These are phyloP conservation scores for Boleophthalmus pectinirostris DNA, from an alignment of 2,113 vertebrate genomes.

Conservation along the genomic window DNA sequence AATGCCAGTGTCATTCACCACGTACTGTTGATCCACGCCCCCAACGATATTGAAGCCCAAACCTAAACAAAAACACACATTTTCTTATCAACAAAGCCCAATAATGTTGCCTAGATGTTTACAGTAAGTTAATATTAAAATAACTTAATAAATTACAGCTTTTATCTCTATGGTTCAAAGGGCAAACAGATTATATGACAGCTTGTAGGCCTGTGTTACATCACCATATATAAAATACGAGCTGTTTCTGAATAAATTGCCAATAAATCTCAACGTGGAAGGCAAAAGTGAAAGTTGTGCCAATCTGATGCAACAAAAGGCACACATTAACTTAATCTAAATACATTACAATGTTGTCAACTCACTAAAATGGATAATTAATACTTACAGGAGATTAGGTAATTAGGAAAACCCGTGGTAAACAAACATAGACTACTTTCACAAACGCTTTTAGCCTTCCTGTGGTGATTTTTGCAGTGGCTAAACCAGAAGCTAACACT, in stretches of 20 bases:
- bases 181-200: background rate
- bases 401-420: background rate
- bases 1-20: constrained; percentile 87
- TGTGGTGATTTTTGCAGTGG: constrained; percentile 27
- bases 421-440: background rate
- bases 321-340: background rate
- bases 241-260: background rate
- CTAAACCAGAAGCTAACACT: constrained; percentile 10
- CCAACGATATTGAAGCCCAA: constrained; percentile 98
- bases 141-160: background rate
- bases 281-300: background rate
- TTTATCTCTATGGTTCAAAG: constrained; percentile 40
- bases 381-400: background rate
- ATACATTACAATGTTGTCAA: background rate
- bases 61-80: constrained; percentile 72
- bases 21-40: constrained; percentile 88
- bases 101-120: background rate
- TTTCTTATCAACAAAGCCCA: too few relatives aligned
- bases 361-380: background rate
- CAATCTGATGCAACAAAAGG: background rate
- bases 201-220: background rate
- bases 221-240: background rate
- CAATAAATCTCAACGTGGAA: background rate
- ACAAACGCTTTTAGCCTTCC: constrained; percentile 46
- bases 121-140: background rate